These are phyloP conservation scores for Cyclina sinensis DNA, from an alignment of 1,140 invertebrate genomes.

Conservation along the genomic window DNA sequence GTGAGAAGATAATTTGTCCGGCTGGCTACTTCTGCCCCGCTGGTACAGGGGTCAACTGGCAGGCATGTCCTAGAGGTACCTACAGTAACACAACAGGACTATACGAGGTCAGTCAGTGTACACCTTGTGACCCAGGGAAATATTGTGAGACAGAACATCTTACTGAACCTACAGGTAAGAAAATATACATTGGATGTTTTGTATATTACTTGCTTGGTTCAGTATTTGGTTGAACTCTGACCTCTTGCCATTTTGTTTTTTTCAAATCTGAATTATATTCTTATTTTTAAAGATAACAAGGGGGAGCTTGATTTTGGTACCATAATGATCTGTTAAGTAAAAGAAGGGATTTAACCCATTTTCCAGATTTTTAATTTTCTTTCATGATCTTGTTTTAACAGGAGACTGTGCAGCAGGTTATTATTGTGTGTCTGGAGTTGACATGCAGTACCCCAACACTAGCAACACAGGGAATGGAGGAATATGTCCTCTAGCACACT, in stretches of 20 bases:
- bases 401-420: conserved; percentile 83
- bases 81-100: conserved; percentile 81
- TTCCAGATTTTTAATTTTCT: no score
- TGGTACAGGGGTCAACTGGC: conserved; percentile 82
- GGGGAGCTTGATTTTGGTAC: no score
- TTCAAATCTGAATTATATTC: no score
- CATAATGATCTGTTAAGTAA: no score
- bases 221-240: no score
- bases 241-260: no score
- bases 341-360: no score
- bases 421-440: conserved; percentile 83
- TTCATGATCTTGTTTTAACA: conserved; percentile 40
- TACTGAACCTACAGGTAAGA: conserved; percentile 78
- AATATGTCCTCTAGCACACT: conserved; percentile 81
- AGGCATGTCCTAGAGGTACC: conserved; percentile 84
- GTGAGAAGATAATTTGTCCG: conserved; percentile 78
- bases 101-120: conserved; percentile 81
- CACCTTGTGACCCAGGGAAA: conserved; percentile 81
- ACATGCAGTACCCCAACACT: conserved; percentile 79
- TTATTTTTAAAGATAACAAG: no score
- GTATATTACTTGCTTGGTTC: no score
- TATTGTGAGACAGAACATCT: conserved; percentile 84
- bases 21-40: conserved; percentile 84
- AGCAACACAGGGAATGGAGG: conserved; percentile 81
- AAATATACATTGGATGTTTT: no score